Conservation (phyloP, 1,140 invertebrate genomes). For the Tribolium castaneum region DNA sequence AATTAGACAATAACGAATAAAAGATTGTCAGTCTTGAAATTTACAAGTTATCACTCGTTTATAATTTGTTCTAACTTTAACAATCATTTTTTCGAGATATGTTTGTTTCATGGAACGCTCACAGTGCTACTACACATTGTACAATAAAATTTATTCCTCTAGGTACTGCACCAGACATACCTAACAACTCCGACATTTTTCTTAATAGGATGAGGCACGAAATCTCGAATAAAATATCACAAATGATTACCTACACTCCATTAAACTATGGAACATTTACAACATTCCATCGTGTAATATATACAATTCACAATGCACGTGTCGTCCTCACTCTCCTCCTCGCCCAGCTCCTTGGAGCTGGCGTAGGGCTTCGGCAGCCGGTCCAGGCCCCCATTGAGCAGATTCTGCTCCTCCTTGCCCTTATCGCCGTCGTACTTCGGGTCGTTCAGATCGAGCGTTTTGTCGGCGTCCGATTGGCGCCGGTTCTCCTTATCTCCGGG, state of each 20-base stretch:
- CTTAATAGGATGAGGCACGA: conserved; percentile 10
- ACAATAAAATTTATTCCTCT: conserved; percentile 3
- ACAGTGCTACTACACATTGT: background rate
- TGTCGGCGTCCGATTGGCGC: background rate
- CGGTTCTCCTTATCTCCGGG: background rate
- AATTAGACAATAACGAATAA: too few species aligned
- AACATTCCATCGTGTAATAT: conserved; percentile 65
- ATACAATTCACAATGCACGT: conserved; percentile 64
- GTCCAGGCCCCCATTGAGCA: background rate
- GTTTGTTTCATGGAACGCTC: background rate
- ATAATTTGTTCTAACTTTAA: background rate
- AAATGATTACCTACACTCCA: conserved; percentile 54
- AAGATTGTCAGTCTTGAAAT: too few species aligned
- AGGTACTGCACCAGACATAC: background rate
- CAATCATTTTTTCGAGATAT: background rate
- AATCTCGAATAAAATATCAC: conserved; percentile 12
- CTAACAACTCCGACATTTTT: conserved; percentile 4
- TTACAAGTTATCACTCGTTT: background rate
- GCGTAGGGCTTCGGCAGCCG: background rate
- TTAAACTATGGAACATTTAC: conserved; percentile 63
- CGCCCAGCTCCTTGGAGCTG: background rate
- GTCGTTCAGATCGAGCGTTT: conserved; percentile 9
- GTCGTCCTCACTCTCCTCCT: conserved; percentile 60
- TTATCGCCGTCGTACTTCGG: background rate
- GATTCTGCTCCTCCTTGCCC: background rate